Percentiles rank a stretch among this genome's conserved stretches.
phyloP scores from a whole-genome alignment of 2,888 invertebrate species.

The Tipula helvola region DNA sequence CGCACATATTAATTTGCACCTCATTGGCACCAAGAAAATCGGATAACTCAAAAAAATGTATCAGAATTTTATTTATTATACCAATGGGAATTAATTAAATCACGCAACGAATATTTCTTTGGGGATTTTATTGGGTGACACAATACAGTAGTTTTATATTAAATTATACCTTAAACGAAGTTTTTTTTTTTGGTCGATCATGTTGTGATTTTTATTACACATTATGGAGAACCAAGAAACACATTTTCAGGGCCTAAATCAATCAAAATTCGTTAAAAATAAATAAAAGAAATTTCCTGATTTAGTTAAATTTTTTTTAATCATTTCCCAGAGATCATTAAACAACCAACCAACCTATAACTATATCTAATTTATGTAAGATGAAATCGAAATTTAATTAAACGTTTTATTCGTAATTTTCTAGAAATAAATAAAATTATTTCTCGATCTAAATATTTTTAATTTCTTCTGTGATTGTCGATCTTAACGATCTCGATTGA shows the following conservation, averaged over 20 bases:
- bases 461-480: neutral
- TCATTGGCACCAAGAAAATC: neutral
- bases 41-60: neutral
- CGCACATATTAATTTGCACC: neutral
- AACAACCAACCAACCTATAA: neutral
- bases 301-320: neutral
- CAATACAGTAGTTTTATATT: neutral
- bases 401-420: neutral
- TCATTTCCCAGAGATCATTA: neutral
- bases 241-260: neutral
- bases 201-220: neutral
- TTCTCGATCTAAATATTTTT: neutral
- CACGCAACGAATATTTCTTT: neutral
- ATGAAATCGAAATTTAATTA: neutral
- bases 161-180: neutral
- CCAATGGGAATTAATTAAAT: neutral
- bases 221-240: neutral
- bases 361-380: neutral
- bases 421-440: neutral
- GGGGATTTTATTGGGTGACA: neutral
- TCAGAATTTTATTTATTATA: neutral
- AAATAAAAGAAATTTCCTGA: neutral
- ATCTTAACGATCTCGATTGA: neutral
- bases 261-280: neutral
- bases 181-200: neutral